Evolutionary conservation across 2,797 vertebrate species (phyloP), one percentile per base, ranked within the genome.

Genomic region (Gobio occitaniae): DNA sequence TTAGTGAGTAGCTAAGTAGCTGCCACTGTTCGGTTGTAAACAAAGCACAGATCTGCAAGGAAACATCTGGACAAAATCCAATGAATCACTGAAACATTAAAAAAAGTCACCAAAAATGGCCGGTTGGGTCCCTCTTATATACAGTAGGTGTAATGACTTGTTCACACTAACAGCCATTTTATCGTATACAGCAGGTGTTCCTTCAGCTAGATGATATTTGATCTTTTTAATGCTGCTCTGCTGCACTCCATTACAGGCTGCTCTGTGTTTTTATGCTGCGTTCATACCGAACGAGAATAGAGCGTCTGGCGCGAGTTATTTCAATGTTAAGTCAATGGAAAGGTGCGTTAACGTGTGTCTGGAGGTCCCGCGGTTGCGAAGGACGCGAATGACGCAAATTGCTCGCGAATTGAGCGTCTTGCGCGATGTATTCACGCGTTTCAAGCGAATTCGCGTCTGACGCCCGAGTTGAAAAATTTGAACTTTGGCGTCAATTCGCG

Each of bases 1-100:
- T 59, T 54, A 78, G 65, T 38, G 65, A 32, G 65, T 29, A 54
- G 17, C 38, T 61, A 78, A 84, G 50, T 78, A 79, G 48, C 78
- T 79, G 68, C 76, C 69, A 52, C 69, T 29, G 76, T 79, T 79
- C 54, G 54, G 50, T 21, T 48, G 36, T 71, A 80, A 63, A 78
- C 76, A 78, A 78, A 78, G 15, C n/a, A 10, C 41, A 47, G 41
- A 63, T 78, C 56, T 19, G 56, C 41, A 16, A 19, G 41, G n/a
- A 63, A 78, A 78, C n/a, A 10, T 61, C 76, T 63, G 76, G 76
- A 78, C 9, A 78, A 78, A 47, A 78, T 63, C 36, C 36, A 59
- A 38, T 25, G 52, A 15, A 56, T 36, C 74, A 59, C 74, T 56
- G n/a, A 77, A 6, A 59, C 17, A 3, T 76, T 21, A n/a, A 5